Evolutionary conservation across 2,113 vertebrate species (phyloP), one percentile per base, ranked within the genome.

Genomic region (Rhinogobius similis): DNA sequence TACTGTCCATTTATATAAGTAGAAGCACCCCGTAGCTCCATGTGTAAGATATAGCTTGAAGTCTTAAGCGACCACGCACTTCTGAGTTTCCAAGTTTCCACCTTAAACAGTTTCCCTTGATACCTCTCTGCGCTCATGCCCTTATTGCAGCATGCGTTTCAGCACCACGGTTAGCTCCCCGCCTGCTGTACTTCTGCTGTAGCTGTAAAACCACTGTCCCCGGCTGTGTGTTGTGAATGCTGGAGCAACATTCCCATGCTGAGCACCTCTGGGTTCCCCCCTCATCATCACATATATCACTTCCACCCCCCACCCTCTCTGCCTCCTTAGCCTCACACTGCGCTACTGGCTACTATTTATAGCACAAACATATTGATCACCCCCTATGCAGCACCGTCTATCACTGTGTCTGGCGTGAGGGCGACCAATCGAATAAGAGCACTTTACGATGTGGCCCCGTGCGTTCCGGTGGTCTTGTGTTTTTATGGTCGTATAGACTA

Each of bases 361-460:
- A 92, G 91, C 85, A 78, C 88, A 91, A 91, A 92, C 90, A 90
- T 92, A 92, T 92, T 90, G 90, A 93, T 92, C 90, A 92, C 67
- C 43, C 85, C 53, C 84, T 55, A 87, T 86, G 87, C 88, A 87
- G 83, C 86, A 87, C 79, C 76, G 74, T 90, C 80, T 76, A 83
- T 90, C 87, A 89, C 77, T 72, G 67, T 85, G 86, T 83, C 86
- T 77, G n/a, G 68, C 72, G 61, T 56, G 50, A 73, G 68, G 69
- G 79, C 66, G 14, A 4, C 4, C 48, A 68, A 72, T 62, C 65
- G 72, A 65, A 44, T 13, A 55, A 44, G 68, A 43, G 29, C 32
- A 20, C 65, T 84, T 77, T 79, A 88, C 41, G 78, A 67, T 3
- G 72, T 65, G 63, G 59, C 18, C 29, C 10, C 27, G 52, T 81